Base-by-base conservation (phyloP, 2,113 vertebrate species). In the Lagenorhynchus albirostris region DNA sequence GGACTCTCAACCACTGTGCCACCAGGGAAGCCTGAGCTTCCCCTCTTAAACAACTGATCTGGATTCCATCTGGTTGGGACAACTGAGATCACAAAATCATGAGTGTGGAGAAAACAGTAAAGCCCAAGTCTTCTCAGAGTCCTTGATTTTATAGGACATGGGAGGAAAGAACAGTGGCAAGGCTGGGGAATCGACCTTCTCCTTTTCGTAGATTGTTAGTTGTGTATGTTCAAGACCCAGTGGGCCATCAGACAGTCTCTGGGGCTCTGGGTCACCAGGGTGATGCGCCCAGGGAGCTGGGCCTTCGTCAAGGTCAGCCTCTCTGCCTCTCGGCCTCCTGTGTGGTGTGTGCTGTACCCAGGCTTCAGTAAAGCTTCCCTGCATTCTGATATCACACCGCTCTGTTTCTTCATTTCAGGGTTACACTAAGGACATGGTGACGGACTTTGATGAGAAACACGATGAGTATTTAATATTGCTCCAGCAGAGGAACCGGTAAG, bases 401-500 rank as follows among this genome's bases (percentile, higher is more conserved):
- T 84, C 73, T 98, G 91, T 91, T 97, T 97, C 71, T 97, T 94
- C 94, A 47, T 98, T 99, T 95, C 97, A 99, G 98, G 97, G 98
- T 96, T 98, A 91, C 97, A 79, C 96, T 97, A 98, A 99, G 98
- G 98, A 96, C 96, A 98, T 99, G 98, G 98, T 99, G 98, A 98
- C 99, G 94, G 98, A 99, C 98, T 99, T 99, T 92, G 99, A 99
- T 98, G 99, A 99, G 98, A 99, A 99, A 97, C 99, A 99, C 96
- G 99, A 99, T 93, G 99, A 99, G 99, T 99, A 99, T 99, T 99
- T 99, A 99, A 99, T 99, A 98, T 96, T 97, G 87, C 99, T 99
- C 93, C 99, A 99, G 98, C 99, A 99, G 97, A 99, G 99, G 98
- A 99, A 99, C 99, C 99, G 99, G 99, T 99, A 98, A 98, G 98